Conservation (phyloP, 2,113 vertebrate species). For the Suncus etruscus region DNA sequence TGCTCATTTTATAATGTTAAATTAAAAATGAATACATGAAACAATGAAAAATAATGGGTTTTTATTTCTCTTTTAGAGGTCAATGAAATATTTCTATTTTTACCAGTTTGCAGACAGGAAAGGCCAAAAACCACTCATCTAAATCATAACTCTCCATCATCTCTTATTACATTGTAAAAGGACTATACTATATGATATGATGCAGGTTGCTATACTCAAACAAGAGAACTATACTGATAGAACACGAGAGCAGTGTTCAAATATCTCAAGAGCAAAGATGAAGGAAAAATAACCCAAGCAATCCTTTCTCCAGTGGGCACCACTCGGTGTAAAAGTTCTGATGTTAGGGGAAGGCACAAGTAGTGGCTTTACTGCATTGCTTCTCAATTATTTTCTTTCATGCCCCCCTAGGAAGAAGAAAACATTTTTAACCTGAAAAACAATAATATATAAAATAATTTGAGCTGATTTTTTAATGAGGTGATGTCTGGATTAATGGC, state of each 20-base stretch:
- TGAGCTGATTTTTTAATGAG: too few species aligned
- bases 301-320: neutral
- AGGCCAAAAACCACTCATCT: neutral
- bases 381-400: too few species aligned
- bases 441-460: too few species aligned
- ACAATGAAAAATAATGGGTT: too few species aligned
- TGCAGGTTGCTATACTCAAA: constrained; percentile 26
- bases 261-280: neutral
- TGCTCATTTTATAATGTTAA: too few species aligned
- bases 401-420: too few species aligned
- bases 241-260: neutral
- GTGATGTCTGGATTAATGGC: too few species aligned
- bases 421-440: too few species aligned
- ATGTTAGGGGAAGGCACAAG: neutral
- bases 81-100: too few species aligned
- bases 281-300: neutral
- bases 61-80: too few species aligned
- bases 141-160: neutral
- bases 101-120: too few species aligned
- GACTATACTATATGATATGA: neutral
- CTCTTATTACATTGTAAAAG: neutral
- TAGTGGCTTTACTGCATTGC: neutral
- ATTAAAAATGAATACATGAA: too few species aligned
- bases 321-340: neutral
- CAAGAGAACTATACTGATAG: neutral